phyloP scores from a whole-genome alignment of 2,797 vertebrate species.

The Hipposideros larvatus region DNA sequence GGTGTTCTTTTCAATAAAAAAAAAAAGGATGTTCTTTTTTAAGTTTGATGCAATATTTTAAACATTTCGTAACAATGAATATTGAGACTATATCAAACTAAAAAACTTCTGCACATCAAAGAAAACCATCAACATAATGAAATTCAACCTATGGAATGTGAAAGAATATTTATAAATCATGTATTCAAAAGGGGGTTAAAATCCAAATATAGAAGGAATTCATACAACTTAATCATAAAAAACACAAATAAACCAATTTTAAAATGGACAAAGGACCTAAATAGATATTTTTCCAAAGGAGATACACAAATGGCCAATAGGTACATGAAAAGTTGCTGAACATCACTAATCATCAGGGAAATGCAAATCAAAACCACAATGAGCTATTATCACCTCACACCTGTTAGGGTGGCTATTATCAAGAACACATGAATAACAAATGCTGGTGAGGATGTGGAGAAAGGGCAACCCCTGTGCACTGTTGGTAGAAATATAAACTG shows the following conservation, averaged over 20 bases:
- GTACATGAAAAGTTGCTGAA: neutral
- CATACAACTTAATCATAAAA: neutral
- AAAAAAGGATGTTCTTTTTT: neutral
- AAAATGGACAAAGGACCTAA: neutral
- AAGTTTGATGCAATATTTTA: neutral
- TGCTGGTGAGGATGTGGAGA: neutral
- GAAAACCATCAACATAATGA: neutral
- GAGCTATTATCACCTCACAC: neutral
- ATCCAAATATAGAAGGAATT: neutral
- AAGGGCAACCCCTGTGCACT: neutral
- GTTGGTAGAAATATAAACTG: neutral
- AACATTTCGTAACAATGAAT: neutral
- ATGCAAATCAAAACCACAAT: neutral
- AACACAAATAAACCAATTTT: neutral
- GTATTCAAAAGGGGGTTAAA: neutral
- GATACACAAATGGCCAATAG: neutral
- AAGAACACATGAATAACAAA: neutral
- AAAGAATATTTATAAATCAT: neutral
- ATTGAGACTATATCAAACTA: neutral
- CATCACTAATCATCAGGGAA: neutral
- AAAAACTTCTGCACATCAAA: neutral
- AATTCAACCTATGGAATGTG: neutral
- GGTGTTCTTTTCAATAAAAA: neutral
- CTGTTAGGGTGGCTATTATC: neutral
- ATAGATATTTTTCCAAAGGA: neutral